phyloP scores from a whole-genome alignment of 2,113 vertebrate genomes.

The Salvelinus namaycush region DNA sequence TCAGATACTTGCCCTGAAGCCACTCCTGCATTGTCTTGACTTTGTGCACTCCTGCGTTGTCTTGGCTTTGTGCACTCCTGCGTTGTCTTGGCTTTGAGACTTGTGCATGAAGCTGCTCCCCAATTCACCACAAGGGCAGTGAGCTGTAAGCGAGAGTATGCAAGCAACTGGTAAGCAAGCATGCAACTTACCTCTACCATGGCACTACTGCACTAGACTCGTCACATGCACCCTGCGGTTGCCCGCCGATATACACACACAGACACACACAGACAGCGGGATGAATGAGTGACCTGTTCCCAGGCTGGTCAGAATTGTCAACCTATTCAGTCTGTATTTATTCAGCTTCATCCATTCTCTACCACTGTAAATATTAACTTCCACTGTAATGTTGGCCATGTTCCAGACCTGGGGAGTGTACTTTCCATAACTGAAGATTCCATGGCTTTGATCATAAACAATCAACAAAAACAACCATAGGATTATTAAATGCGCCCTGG shows the following conservation, averaged over 20 bases:
- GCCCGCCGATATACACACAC: not conserved
- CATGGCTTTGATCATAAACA: not conserved
- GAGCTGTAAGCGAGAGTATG: too few species aligned
- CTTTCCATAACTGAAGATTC: not conserved
- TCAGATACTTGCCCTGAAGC: too few species aligned
- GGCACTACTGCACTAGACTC: too few species aligned
- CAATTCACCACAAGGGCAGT: too few species aligned
- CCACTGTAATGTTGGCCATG: not conserved
- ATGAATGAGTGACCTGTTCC: slow-evolving; percentile 27
- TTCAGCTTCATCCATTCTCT: slow-evolving; percentile 55
- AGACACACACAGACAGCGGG: slow-evolving; percentile 25
- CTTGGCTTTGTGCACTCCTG: too few species aligned
- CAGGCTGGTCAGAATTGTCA: slow-evolving; percentile 10
- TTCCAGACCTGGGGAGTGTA: not conserved
- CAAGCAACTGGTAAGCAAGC: too few species aligned
- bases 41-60: too few species aligned
- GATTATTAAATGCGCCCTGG: slow-evolving; percentile 10
- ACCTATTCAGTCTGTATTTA: slow-evolving; percentile 33
- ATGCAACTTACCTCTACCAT: too few species aligned
- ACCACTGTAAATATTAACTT: slow-evolving; percentile 55
- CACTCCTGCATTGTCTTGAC: too few species aligned
- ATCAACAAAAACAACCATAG: not conserved
- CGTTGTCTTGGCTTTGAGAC: too few species aligned
- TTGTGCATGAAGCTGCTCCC: too few species aligned
- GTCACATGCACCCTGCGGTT: too few species aligned